Evolutionary conservation across 2,888 invertebrate species (phyloP).

Genomic region (Pseudanteris insignis): DNA sequence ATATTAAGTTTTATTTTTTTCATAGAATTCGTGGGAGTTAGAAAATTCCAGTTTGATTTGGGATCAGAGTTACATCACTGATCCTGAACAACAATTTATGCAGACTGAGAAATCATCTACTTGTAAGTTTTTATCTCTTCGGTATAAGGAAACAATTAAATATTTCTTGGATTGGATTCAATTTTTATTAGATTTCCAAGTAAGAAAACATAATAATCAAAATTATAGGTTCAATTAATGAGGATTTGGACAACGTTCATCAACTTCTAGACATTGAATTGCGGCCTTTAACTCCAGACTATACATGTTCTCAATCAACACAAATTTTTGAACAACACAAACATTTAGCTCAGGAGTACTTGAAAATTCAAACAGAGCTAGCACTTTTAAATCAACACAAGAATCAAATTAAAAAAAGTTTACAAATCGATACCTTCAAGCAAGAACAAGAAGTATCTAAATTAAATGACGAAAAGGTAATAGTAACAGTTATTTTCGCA

Average conservation of each 20-base stretch:
- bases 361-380: constrained; percentile 87
- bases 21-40: constrained; percentile 73
- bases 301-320: constrained; percentile 79
- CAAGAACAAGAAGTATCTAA: constrained; percentile 74
- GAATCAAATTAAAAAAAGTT: constrained; percentile 73
- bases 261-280: constrained; percentile 83
- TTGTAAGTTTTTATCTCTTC: too few species aligned
- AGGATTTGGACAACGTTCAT: constrained; percentile 74
- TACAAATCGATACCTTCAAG: constrained; percentile 68
- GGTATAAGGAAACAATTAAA: too few species aligned
- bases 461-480: constrained; percentile 77
- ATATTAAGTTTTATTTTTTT: too few species aligned
- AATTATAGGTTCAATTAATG: constrained; percentile 36
- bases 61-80: constrained; percentile 72
- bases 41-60: constrained; percentile 66
- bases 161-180: too few species aligned
- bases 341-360: constrained; percentile 86
- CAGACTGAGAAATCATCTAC: constrained; percentile 52
- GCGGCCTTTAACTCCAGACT: constrained; percentile 80
- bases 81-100: constrained; percentile 71
- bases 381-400: constrained; percentile 82
- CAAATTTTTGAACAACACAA: constrained; percentile 90
- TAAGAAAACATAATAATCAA: neutral
- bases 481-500: neutral
- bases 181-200: neutral